Conservation (phyloP, 2,888 invertebrate species). For the Synanthedon myopaeformis region DNA sequence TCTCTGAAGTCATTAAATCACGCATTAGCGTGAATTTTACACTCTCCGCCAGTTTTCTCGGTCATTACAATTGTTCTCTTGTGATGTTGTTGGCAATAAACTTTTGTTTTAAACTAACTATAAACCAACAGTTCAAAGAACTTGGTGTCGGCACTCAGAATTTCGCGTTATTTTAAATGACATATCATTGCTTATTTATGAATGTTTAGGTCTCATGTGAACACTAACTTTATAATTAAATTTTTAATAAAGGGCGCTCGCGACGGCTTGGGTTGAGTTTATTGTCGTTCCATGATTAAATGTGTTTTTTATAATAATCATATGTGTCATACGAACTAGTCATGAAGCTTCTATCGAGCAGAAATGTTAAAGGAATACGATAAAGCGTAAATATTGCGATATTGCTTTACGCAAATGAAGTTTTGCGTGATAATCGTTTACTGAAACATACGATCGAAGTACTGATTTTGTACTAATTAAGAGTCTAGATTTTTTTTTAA, state of each 20-base stretch:
- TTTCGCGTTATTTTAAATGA: too few relatives aligned
- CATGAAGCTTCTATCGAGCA: too few relatives aligned
- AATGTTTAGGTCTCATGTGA: background rate
- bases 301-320: background rate
- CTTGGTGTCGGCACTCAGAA: conserved; percentile 12
- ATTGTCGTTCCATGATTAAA: background rate
- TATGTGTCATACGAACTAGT: too few relatives aligned
- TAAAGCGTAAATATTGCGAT: too few relatives aligned
- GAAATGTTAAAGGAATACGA: too few relatives aligned
- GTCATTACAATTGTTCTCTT: conserved; percentile 31
- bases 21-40: conserved; percentile 25
- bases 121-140: conserved; percentile 39
- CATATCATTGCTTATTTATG: background rate
- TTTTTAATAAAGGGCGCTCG: background rate
- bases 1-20: conserved; percentile 24
- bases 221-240: background rate
- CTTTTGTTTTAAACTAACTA: conserved; percentile 24
- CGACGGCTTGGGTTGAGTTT: background rate
- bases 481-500: too few relatives aligned
- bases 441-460: too few relatives aligned
- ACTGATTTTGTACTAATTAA: too few relatives aligned
- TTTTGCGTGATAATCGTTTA: too few relatives aligned
- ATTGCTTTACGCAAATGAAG: too few relatives aligned
- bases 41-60: conserved; percentile 30
- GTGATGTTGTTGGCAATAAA: conserved; percentile 37